Evolutionary conservation across 30 jellyfish, hydroid and myxozoan genomes (phyloP).

Genomic region (Sanderia malayensis): DNA sequence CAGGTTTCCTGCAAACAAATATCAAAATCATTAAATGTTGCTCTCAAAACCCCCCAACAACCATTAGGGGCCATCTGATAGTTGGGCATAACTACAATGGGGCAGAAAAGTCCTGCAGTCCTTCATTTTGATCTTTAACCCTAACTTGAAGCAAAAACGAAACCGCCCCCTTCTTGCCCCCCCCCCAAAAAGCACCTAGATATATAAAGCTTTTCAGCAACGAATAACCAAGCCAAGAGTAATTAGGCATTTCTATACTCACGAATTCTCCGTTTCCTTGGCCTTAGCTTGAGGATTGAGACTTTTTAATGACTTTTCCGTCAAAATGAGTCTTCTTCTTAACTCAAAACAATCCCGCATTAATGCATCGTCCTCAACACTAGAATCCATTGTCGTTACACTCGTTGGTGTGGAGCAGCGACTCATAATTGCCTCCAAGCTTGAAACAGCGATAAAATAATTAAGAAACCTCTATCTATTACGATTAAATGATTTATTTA

Average conservation of each 20-base stretch:
- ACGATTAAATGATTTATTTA: background rate
- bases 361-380: constrained; percentile 49
- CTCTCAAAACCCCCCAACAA: background rate
- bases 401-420: constrained; percentile 26
- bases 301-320: constrained; percentile 58
- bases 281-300: background rate
- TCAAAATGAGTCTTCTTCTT: constrained; percentile 43
- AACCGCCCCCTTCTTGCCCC: too few relatives aligned
- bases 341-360: constrained; percentile 70
- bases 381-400: background rate
- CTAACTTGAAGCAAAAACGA: background rate
- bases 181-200: too few relatives aligned
- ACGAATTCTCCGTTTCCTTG: background rate
- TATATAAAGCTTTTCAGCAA: too few relatives aligned
- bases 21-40: background rate
- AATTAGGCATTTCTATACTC: background rate
- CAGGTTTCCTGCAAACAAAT: background rate
- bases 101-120: background rate
- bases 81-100: background rate
- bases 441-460: background rate
- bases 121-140: background rate
- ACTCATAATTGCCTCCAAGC: background rate
- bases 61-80: background rate
- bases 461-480: background rate
- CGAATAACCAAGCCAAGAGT: too few relatives aligned